These are phyloP conservation scores for Diabrotica balteata DNA, from an alignment of 2,888 invertebrate genomes.

Conservation along the genomic window DNA sequence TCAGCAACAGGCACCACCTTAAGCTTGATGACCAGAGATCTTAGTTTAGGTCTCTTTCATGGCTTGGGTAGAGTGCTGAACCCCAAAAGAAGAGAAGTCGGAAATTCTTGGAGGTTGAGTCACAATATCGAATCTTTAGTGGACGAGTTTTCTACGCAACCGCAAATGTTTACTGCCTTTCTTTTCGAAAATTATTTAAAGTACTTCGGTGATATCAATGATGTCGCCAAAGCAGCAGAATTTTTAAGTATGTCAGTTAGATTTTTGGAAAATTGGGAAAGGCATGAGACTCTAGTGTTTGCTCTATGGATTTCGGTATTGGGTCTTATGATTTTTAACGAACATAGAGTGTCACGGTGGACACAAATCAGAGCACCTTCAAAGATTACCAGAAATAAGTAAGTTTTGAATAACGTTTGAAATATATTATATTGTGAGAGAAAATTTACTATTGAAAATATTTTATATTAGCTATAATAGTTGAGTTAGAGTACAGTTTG, in stretches of 20 bases:
- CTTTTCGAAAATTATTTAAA: conserved; percentile 76
- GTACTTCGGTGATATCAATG: conserved; percentile 65
- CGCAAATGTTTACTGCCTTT: conserved; percentile 72
- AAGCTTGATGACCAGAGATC: conserved; percentile 69
- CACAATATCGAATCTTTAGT: conserved; percentile 73
- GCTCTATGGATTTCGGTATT: conserved; percentile 71
- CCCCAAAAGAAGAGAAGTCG: conserved; percentile 69
- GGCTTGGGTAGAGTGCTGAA: conserved; percentile 79
- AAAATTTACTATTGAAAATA: too few species aligned
- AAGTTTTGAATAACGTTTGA: conserved; percentile 20
- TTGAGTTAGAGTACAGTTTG: too few species aligned
- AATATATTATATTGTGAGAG: too few species aligned
- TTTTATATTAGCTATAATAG: too few species aligned
- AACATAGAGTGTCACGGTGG: conserved; percentile 74
- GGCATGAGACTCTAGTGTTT: conserved; percentile 56
- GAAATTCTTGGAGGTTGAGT: conserved; percentile 61
- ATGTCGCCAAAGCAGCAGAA: conserved; percentile 68
- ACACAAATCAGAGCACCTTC: conserved; percentile 71
- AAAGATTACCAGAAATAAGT: conserved; percentile 47
- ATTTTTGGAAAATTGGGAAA: conserved; percentile 72
- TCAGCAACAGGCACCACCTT: conserved; percentile 54
- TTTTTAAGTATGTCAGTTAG: conserved; percentile 75
- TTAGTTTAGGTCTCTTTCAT: conserved; percentile 76
- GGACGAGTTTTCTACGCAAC: conserved; percentile 72
- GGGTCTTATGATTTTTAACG: conserved; percentile 76